Base-by-base conservation (phyloP, 2,797 vertebrate genomes). In the Spea hammondii region DNA sequence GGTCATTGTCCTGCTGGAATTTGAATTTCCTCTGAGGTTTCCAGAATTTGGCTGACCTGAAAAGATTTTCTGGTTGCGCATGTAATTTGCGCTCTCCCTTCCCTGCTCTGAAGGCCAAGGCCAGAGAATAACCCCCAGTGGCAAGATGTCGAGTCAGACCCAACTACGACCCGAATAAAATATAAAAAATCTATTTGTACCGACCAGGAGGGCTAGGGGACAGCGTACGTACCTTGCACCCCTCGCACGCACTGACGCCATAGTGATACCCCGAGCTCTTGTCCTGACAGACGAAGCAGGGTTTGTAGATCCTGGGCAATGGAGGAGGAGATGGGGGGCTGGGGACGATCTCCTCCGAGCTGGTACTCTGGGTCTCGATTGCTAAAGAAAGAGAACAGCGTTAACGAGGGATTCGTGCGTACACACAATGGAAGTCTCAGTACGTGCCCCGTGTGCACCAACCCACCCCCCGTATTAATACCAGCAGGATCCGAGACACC, bases 261-360 rank as follows among this genome's bases (percentile, higher is more conserved):
- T 95, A 95, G 92, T 95, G 94, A 89, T 95, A 95, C 73, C 94
- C 94, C 0, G 94, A 95, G 76, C 93, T 94, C 74, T 95, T 95
- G 90, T 95, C 94, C 86, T 95, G 94, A 86, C 94, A 95, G 84
- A 95, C 94, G 71, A 95, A 95, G 85, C 94, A 95, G 66, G 94
- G 94, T 85, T 95, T 95, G 89, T 95, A 95, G 88, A 95, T 91
- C n/a, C 94, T 91, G 66, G 94, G 94, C 6, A 94, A 91, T 4
- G 94, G 94, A 0, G 92, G 92, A 0, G 92, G 92, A 0, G 92
- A 93, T 50, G 92, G 94, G 0, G 94, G 94, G 78, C 94, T 95
- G 84, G 94, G 94, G 79, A 95, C 94, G 4, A 94, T 95, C 88
- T 95, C 94, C 86, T 95, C 94, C 0, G 94, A 95, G 86, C 94